These are phyloP conservation scores for Ctena decussata DNA, from an alignment of 2,888 invertebrate species.

Conservation along the genomic window DNA sequence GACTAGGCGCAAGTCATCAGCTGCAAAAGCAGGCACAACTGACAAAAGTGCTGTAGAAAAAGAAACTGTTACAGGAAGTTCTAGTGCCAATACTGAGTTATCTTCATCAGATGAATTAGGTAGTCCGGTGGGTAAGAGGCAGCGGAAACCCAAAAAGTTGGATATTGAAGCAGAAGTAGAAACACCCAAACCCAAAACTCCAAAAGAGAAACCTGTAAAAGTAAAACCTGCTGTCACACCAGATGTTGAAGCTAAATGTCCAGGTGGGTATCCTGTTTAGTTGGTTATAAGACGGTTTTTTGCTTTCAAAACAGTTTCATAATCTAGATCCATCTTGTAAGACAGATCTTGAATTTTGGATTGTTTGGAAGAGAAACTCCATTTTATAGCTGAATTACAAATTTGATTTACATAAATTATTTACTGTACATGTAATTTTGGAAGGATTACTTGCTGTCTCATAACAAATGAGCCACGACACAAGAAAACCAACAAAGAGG, in stretches of 20 bases:
- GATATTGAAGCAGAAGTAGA: slow-evolving; percentile 49
- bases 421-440: too few species aligned
- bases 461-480: too few species aligned
- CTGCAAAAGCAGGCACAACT: background rate
- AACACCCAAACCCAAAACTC: slow-evolving; percentile 39
- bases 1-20: background rate
- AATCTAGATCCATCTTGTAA: too few species aligned
- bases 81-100: background rate
- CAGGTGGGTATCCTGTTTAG: slow-evolving; percentile 51
- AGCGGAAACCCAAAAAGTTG: slow-evolving; percentile 70
- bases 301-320: too few species aligned
- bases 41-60: background rate
- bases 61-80: background rate
- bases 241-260: slow-evolving; percentile 58
- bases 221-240: slow-evolving; percentile 48
- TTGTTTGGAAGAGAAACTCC: too few species aligned
- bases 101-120: slow-evolving; percentile 6
- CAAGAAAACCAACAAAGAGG: too few species aligned
- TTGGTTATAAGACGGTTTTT: too few species aligned
- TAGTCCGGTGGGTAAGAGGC: slow-evolving; percentile 54
- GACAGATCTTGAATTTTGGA: too few species aligned
- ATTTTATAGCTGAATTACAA: too few species aligned
- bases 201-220: slow-evolving; percentile 49
- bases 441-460: too few species aligned
- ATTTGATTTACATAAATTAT: too few species aligned